A percentile compares a stretch with the other conserved stretches of the same genome.
Evolutionary conservation across 1,140 invertebrate genomes (phyloP).

Genomic region (Bathynomus jamesi): DNA sequence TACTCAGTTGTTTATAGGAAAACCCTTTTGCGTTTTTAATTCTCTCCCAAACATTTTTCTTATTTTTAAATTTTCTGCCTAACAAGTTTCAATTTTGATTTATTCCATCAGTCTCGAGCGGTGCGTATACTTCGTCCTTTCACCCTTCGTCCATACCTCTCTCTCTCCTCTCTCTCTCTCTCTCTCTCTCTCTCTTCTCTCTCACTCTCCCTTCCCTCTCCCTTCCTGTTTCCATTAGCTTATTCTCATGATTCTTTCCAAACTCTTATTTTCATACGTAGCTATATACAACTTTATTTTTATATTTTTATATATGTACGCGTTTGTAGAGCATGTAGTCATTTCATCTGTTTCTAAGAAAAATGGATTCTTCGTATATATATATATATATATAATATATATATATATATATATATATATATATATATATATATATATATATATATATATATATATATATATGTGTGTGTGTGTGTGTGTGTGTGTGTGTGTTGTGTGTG

Average conservation of each 20-base stretch:
- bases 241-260: background rate
- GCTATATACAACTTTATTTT: background rate
- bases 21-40: background rate
- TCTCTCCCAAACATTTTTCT: background rate
- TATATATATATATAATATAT: background rate
- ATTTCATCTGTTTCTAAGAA: background rate
- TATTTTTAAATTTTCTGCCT: background rate
- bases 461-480: background rate
- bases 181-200: background rate
- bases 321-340: background rate
- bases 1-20: background rate
- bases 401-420: slow-evolving; percentile 4
- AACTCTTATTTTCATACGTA: background rate
- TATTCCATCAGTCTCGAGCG: background rate
- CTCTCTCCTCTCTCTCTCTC: background rate
- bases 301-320: slow-evolving; percentile 3
- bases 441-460: slow-evolving; percentile 3
- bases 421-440: background rate
- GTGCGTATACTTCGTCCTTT: background rate
- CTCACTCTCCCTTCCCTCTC: background rate
- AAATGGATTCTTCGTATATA: background rate
- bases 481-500: too few relatives aligned
- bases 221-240: background rate
- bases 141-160: background rate
- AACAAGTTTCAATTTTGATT: background rate